Evolutionary conservation across 2,797 vertebrate genomes (phyloP).

Genomic region (Malurus splendens): DNA sequence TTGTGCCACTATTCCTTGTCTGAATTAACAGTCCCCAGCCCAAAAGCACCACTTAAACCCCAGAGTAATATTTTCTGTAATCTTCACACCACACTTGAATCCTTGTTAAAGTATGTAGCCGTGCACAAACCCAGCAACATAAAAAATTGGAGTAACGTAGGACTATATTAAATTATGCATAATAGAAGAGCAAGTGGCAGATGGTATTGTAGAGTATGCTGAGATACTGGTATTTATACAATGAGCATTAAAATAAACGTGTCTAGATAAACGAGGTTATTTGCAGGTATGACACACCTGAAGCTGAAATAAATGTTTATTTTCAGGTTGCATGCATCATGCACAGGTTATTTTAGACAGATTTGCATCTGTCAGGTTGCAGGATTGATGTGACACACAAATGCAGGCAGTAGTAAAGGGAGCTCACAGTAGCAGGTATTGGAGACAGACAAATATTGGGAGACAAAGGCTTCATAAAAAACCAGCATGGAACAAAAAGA

Average conservation of each 20-base stretch:
- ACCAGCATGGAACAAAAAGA: background rate
- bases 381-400: slow-evolving; percentile 59
- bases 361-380: slow-evolving; percentile 60
- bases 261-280: slow-evolving; percentile 68
- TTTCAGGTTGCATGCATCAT: slow-evolving; percentile 58
- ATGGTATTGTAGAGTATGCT: slow-evolving; percentile 54
- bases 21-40: slow-evolving; percentile 22
- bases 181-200: slow-evolving; percentile 65
- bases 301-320: slow-evolving; percentile 63
- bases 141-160: slow-evolving; percentile 28
- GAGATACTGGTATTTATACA: slow-evolving; percentile 70
- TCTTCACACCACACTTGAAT: slow-evolving; percentile 26
- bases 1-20: background rate
- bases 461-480: slow-evolving; percentile 21
- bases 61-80: slow-evolving; percentile 28
- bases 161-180: slow-evolving; percentile 60
- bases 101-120: slow-evolving; percentile 13
- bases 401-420: slow-evolving; percentile 44
- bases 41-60: slow-evolving; percentile 35
- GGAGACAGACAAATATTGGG: background rate
- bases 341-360: slow-evolving; percentile 63
- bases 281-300: slow-evolving; percentile 72
- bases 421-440: slow-evolving; percentile 7
- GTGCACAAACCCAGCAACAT: background rate
- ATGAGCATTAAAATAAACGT: slow-evolving; percentile 63